phyloP scores from a whole-genome alignment of 2,797 vertebrate species.

The Gallirallus australis region DNA sequence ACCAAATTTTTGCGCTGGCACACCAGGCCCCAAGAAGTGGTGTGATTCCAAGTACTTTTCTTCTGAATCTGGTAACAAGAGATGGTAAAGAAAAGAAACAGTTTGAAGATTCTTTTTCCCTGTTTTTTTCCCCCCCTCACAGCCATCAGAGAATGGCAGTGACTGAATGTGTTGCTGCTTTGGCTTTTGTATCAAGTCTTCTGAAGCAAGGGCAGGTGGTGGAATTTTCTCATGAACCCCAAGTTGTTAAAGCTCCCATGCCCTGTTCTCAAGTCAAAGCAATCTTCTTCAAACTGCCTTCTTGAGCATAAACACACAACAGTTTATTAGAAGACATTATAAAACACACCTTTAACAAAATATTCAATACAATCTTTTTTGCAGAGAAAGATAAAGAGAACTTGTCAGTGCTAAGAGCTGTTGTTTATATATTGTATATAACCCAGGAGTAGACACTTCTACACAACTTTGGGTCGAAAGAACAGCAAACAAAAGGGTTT shows the following conservation, averaged over 20 bases:
- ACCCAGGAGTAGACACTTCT: neutral
- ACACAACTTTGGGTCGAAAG: neutral
- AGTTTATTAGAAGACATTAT: neutral
- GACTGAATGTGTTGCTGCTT: neutral
- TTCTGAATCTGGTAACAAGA: neutral
- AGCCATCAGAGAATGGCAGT: neutral
- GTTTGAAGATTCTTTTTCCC: neutral
- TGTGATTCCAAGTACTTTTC: neutral
- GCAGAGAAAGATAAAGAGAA: neutral
- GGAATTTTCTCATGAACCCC: neutral
- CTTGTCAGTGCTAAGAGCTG: neutral
- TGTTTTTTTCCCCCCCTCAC: neutral
- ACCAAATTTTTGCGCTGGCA: neutral
- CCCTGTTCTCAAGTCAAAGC: neutral
- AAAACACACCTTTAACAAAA: neutral
- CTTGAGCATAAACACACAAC: neutral
- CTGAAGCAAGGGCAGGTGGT: neutral
- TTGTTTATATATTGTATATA: neutral
- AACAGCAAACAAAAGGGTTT: neutral
- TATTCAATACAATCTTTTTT: neutral
- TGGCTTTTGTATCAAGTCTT: neutral
- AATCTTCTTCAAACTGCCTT: neutral
- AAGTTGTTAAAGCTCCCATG: neutral
- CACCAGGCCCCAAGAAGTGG: fast-evolving
- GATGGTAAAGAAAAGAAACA: neutral